Base-by-base conservation (phyloP, 1,140 invertebrate genomes). In the Tetragnatha versicolor region DNA sequence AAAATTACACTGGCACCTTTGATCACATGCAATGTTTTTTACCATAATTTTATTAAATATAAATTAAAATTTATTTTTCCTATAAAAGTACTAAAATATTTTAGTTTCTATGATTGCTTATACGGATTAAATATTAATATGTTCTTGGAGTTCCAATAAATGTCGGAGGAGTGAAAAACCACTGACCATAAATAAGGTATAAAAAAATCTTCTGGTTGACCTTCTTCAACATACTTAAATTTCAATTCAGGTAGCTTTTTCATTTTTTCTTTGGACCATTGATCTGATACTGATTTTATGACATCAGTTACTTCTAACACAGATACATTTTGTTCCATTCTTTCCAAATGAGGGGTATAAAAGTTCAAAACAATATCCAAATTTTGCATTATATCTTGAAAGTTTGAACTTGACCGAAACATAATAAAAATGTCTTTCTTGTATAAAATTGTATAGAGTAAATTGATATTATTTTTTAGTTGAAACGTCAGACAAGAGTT, bases 141-240 rank as follows among this genome's bases (percentile, higher is more conserved):
- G 58, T 86, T 86, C 14, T 83, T 80, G 12, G 87, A 82, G 81
- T 85, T 92, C 91, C 94, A 97, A 86, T 94, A 92, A 22, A 97
- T 88, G 47, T 92, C 89, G 1, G 93, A 94, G 81, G 91, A 91
- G 82, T 91, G 89, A 82, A 90, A 93, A 29, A 97, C 92, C 58
- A 99, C 88, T 12, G 93, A 92, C 98, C 98, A 99, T 42, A 99
- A 93, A 85, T 99, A 99, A 9, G 98, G 98, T 83, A 98, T 96
- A 87, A 99, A 99, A 88, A 99, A 99, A 84, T 99, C 97, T 85
- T 99, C 97, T 0, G 97, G 98, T 78, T 95, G 92, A 79, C 98
- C 97, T 87, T 99, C 98, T 88, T 99, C 98, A 0, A 99, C 97
- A 85, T 99, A 99, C 82, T 97, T 95, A 87, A 99, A 99, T 86